These are phyloP conservation scores for Cyphomyrus discorhynchus DNA, from an alignment of 2,113 vertebrate genomes.

Conservation along the genomic window DNA sequence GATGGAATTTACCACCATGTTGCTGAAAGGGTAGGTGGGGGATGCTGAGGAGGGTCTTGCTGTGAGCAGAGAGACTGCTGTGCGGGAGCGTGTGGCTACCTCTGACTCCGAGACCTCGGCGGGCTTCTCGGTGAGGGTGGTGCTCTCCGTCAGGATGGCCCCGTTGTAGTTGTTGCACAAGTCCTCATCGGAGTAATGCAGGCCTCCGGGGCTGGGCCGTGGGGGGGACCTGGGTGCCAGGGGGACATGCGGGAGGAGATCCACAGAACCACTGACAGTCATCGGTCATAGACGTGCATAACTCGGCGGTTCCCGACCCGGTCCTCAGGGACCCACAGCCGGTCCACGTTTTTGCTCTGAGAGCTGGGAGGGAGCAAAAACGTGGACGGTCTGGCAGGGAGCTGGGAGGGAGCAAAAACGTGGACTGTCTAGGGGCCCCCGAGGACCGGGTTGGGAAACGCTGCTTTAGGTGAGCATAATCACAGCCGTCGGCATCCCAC, in stretches of 20 bases:
- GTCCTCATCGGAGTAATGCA: constrained; percentile 92
- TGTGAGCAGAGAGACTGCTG: neutral
- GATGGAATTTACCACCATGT: neutral
- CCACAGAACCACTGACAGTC: neutral
- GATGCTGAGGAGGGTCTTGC: neutral
- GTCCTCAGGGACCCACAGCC: neutral
- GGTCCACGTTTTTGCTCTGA: neutral
- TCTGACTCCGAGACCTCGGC: constrained; percentile 83
- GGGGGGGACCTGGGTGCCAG: constrained; percentile 75
- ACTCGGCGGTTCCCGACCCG: neutral
- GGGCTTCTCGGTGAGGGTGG: constrained; percentile 77
- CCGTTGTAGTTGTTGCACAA: constrained; percentile 90
- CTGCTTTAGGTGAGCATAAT: neutral
- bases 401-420: neutral
- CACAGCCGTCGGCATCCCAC: neutral
- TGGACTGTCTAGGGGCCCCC: neutral
- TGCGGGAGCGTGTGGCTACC: constrained; percentile 51
- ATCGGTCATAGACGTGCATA: neutral
- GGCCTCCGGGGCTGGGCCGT: constrained; percentile 83
- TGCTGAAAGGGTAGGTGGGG: neutral
- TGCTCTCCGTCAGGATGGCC: constrained; percentile 71
- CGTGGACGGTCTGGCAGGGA: neutral
- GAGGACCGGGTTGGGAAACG: neutral
- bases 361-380: neutral
- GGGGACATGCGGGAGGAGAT: neutral